These are phyloP conservation scores for Scolopax bukidnonensis DNA, from an alignment of 2,797 vertebrate species.

Conservation along the genomic window DNA sequence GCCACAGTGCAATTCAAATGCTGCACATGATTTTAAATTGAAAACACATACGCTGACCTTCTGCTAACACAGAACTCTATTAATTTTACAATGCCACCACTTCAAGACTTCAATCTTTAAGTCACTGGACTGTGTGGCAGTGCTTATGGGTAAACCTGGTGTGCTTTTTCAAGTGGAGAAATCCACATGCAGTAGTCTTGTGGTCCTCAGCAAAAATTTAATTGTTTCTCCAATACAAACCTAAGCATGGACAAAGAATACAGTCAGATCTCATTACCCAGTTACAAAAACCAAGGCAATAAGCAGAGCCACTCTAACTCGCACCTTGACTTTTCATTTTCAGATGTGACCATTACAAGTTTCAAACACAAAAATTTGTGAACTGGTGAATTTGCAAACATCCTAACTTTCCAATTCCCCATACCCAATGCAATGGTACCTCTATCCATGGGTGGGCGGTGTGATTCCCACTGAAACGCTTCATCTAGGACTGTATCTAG, in stretches of 20 bases:
- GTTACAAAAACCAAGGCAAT: not conserved
- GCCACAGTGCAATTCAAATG: not conserved
- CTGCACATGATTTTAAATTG: not conserved
- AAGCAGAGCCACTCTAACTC: not conserved
- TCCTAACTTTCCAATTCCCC: not conserved
- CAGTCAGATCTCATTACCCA: not conserved
- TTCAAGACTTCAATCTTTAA: not conserved
- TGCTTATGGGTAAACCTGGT: not conserved
- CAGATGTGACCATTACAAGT: not conserved
- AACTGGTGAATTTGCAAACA: not conserved
- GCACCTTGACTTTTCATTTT: not conserved
- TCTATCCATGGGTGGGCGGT: not conserved
- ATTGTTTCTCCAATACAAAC: not conserved
- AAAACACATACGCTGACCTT: not conserved
- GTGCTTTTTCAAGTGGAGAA: not conserved
- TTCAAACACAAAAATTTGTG: not conserved
- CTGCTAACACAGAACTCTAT: not conserved
- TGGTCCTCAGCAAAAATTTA: not conserved
- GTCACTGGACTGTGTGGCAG: not conserved
- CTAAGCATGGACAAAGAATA: not conserved
- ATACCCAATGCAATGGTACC: not conserved
- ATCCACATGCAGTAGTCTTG: not conserved
- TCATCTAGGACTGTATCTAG: accelerated
- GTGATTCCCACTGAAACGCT: not conserved
- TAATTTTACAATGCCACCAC: not conserved